Evolutionary conservation across 1,140 invertebrate genomes (phyloP).

Genomic region (Drosophila tropicalis): DNA sequence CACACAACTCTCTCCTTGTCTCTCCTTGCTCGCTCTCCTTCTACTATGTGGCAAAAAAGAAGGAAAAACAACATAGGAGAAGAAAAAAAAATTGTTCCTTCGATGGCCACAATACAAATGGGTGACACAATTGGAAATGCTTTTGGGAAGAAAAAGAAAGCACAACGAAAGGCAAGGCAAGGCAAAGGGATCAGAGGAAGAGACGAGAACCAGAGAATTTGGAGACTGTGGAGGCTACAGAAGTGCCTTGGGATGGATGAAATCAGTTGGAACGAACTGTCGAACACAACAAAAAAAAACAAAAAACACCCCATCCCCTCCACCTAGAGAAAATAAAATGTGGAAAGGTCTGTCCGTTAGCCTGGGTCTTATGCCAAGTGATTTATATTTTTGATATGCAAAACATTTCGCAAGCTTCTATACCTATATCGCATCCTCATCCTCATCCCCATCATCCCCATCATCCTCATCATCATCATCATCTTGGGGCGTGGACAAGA

Average conservation of each 20-base stretch:
- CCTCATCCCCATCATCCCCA: background rate
- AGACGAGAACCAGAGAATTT: too few relatives aligned
- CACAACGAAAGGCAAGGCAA: background rate
- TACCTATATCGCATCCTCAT: constrained; percentile 7
- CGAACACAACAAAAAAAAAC: constrained; percentile 49
- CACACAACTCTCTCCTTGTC: too few relatives aligned
- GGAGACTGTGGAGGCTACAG: background rate
- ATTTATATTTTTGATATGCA: constrained; percentile 81
- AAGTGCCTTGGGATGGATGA: constrained; percentile 23
- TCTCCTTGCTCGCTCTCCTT: background rate
- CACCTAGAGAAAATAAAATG: background rate
- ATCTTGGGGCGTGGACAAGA: constrained; percentile 65
- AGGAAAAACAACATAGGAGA: background rate
- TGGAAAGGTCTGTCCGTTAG: constrained; percentile 41
- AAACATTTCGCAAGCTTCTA: constrained; percentile 65
- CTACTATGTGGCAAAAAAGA: background rate
- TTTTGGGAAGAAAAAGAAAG: background rate
- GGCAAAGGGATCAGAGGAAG: too few relatives aligned
- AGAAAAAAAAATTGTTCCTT: constrained; percentile 9
- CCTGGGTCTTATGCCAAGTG: constrained; percentile 77
- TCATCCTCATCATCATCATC: constrained; percentile 24
- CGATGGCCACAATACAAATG: constrained; percentile 10
- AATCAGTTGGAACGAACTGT: constrained; percentile 60
- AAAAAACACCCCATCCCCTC: background rate
- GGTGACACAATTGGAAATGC: constrained; percentile 13